phyloP scores from a whole-genome alignment of 2,113 vertebrate genomes.

The Himantopus leucocephalus region DNA sequence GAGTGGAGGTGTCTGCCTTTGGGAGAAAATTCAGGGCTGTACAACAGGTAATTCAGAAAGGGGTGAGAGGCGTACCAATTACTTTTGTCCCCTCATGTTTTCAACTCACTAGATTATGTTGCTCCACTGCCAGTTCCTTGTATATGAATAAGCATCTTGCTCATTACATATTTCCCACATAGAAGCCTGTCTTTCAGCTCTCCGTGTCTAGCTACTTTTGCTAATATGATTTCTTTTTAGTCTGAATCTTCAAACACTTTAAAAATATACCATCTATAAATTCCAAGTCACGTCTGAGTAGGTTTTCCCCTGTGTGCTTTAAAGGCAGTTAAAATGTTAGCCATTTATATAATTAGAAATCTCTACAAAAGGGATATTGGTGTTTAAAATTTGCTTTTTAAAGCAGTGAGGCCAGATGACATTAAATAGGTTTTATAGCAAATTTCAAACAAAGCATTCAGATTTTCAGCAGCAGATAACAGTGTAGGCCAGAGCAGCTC shows the following conservation, averaged over 20 bases:
- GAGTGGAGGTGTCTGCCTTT: neutral
- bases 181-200: neutral
- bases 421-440: neutral
- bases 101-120: neutral
- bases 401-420: neutral
- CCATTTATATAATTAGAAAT: constrained; percentile 1
- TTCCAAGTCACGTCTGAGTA: neutral
- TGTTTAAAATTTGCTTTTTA: constrained; percentile 17
- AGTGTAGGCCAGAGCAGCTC: neutral
- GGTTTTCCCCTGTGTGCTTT: neutral
- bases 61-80: neutral
- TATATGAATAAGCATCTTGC: neutral
- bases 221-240: neutral
- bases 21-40: neutral
- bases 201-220: neutral
- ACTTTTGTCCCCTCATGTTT: neutral
- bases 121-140: neutral
- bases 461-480: neutral
- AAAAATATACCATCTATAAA: neutral
- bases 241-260: neutral
- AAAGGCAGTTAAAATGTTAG: constrained; percentile 5
- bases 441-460: neutral
- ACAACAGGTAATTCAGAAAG: neutral
- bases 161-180: neutral
- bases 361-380: neutral